A percentile compares a stretch with the other conserved stretches of the same genome.
Conservation (phyloP, 2,797 vertebrate genomes). For the Odontamblyopus lacepedii region DNA sequence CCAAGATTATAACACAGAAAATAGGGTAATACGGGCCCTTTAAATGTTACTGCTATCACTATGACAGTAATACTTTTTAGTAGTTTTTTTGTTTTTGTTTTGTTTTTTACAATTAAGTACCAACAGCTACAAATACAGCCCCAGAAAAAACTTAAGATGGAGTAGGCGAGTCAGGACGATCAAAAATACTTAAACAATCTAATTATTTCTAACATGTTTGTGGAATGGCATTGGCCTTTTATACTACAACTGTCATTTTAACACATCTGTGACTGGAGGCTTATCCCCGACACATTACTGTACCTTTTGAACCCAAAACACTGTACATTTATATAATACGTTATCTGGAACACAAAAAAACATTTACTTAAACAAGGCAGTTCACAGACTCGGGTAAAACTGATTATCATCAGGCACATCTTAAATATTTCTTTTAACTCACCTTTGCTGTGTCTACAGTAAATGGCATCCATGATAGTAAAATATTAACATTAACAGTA, state of each 20-base stretch:
- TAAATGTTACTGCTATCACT: constrained; percentile 45
- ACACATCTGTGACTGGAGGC: constrained; percentile 19
- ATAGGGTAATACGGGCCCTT: too few species aligned
- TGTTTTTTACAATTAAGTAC: constrained; percentile 51
- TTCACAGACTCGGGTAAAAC: constrained; percentile 27
- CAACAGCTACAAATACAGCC: constrained; percentile 55
- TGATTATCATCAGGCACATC: constrained; percentile 56
- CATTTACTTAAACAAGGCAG: constrained; percentile 5
- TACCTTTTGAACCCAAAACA: constrained; percentile 16
- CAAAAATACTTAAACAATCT: not conserved
- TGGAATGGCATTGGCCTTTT: too few species aligned
- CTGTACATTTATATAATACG: not conserved
- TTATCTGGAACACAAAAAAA: constrained; percentile 11
- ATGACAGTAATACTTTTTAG: constrained; percentile 36
- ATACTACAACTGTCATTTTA: constrained; percentile 24
- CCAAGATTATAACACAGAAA: too few species aligned
- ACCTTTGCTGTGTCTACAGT: not conserved
- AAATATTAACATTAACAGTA: not conserved
- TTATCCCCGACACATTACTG: not conserved
- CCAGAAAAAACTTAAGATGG: constrained; percentile 39
- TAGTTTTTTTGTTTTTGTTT: not conserved
- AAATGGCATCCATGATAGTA: not conserved
- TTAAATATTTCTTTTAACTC: constrained; percentile 31
- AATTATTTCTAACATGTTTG: too few species aligned
- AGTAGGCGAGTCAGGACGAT: constrained; percentile 9